Conservation (phyloP, 1,140 invertebrate species). For the Camponotus pennsylvanicus region DNA sequence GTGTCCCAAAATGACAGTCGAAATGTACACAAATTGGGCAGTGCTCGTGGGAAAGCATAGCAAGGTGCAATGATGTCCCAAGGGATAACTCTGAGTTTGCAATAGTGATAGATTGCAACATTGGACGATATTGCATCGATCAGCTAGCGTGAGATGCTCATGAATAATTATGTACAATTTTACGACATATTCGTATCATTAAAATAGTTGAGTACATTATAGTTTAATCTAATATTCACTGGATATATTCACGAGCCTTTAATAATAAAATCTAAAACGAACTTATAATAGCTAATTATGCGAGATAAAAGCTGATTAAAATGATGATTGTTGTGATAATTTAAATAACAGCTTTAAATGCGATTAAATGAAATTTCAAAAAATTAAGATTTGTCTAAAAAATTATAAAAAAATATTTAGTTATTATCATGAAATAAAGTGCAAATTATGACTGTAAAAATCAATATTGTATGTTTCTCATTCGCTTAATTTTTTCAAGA, state of each 20-base stretch:
- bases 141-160: background rate
- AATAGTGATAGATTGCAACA: constrained; percentile 38
- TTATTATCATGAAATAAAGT: background rate
- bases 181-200: background rate
- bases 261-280: constrained; percentile 7
- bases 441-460: background rate
- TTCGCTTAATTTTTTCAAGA: background rate
- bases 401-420: background rate
- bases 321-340: background rate
- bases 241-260: background rate
- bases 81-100: constrained; percentile 35
- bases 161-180: constrained; percentile 51
- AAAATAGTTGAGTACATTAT: constrained; percentile 3
- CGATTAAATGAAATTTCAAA: background rate
- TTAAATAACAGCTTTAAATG: background rate
- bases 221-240: background rate
- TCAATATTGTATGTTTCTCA: background rate
- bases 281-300: background rate
- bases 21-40: constrained; percentile 51
- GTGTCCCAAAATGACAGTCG: constrained; percentile 16
- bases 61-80: constrained; percentile 41
- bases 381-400: background rate
- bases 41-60: constrained; percentile 54
- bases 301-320: background rate
- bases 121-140: constrained; percentile 47